These are phyloP conservation scores for Alosa alosa DNA, from an alignment of 2,113 vertebrate genomes.

Conservation along the genomic window DNA sequence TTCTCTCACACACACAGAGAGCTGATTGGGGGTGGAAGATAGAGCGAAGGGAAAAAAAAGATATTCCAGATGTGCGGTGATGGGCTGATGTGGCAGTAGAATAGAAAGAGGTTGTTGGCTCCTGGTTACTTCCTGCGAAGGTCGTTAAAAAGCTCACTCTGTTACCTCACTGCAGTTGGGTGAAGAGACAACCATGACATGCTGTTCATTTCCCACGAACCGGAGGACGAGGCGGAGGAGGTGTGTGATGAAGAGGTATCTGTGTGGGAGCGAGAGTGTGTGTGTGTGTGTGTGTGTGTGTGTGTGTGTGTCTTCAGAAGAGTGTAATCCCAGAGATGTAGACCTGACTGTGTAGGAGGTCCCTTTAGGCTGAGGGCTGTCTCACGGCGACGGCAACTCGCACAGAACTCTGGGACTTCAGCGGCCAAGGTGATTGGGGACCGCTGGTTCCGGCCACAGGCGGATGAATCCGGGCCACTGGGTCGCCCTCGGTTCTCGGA, in stretches of 20 bases:
- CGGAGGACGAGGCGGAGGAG: conserved; percentile 46
- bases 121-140: background rate
- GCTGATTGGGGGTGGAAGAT: background rate
- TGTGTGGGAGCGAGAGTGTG: background rate
- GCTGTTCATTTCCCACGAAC: background rate
- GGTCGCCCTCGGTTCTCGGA: background rate
- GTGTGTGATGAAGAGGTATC: conserved; percentile 37
- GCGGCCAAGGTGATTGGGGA: background rate
- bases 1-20: background rate
- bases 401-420: background rate
- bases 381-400: background rate
- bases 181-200: background rate
- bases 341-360: background rate
- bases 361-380: background rate
- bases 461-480: background rate
- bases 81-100: background rate
- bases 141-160: background rate
- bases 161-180: background rate
- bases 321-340: conserved; percentile 38
- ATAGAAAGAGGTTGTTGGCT: background rate
- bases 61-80: background rate
- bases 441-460: background rate
- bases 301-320: background rate
- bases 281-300: background rate
- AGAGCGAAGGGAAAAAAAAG: background rate